phyloP scores from a whole-genome alignment of 2,797 vertebrate species.

The Poeciliopsis paucimaculata region DNA sequence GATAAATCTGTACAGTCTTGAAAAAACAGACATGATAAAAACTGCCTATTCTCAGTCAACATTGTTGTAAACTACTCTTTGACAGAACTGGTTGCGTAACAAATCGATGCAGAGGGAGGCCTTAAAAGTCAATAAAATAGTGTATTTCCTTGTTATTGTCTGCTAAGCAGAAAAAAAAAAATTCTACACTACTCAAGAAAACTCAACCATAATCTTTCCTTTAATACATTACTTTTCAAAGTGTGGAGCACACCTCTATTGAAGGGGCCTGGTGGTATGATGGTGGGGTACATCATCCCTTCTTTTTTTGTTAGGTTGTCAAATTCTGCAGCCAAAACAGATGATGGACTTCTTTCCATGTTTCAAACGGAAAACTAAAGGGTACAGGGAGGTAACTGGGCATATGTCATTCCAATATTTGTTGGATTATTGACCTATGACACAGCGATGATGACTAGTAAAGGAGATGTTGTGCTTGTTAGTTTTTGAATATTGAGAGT shows the following conservation, averaged over 20 bases:
- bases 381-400: neutral
- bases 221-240: neutral
- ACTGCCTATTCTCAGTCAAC: neutral
- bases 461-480: neutral
- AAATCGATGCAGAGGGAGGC: neutral
- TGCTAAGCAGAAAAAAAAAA: neutral
- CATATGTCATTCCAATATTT: neutral
- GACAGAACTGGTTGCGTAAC: neutral
- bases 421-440: neutral
- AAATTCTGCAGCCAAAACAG: neutral
- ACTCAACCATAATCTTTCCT: neutral
- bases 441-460: neutral
- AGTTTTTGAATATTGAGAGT: neutral
- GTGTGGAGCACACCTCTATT: neutral
- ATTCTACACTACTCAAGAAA: neutral
- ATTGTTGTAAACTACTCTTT: neutral
- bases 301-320: neutral
- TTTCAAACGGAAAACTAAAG: neutral
- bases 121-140: neutral
- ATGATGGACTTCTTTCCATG: neutral
- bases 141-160: neutral
- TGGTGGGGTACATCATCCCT: neutral
- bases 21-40: neutral
- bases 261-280: neutral
- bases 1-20: neutral